These are phyloP conservation scores for Bombus breviceps DNA, from an alignment of 1,140 invertebrate species.

Conservation along the genomic window DNA sequence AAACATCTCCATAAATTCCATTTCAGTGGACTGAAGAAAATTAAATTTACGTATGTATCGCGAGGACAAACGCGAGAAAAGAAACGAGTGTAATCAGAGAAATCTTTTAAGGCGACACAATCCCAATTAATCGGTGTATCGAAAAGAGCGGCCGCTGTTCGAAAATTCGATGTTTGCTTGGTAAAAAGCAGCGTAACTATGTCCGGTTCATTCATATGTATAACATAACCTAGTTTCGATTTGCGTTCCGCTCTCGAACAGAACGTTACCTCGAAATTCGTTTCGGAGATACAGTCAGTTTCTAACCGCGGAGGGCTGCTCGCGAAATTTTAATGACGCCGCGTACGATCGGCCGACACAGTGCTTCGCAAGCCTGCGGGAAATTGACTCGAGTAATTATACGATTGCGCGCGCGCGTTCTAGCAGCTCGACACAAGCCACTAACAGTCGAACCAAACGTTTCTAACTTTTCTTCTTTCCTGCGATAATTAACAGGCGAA, in stretches of 20 bases:
- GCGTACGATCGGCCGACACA: constrained; percentile 4
- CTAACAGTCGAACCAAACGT: not conserved
- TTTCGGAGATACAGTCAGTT: constrained; percentile 15
- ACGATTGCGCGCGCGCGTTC: not conserved
- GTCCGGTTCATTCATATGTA: constrained; percentile 63
- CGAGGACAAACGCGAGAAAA: not conserved
- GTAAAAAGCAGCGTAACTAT: constrained; percentile 33
- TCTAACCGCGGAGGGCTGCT: constrained; percentile 8
- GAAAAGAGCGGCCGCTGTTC: constrained; percentile 2
- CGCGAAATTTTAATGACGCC: constrained; percentile 35
- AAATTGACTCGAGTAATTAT: constrained; percentile 42
- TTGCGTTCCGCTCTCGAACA: constrained; percentile 27
- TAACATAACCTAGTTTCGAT: constrained; percentile 60
- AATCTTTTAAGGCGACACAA: not conserved
- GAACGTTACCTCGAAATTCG: constrained; percentile 38
- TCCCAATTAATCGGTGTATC: constrained; percentile 44
- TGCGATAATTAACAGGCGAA: not conserved
- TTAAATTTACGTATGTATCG: not conserved
- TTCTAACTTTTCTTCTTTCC: not conserved
- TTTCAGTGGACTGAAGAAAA: not conserved
- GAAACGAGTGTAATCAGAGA: not conserved
- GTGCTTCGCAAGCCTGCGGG: constrained; percentile 11
- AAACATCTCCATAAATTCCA: not conserved
- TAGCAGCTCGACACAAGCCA: not conserved
- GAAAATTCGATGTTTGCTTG: constrained; percentile 35